Evolutionary conservation across 2,113 vertebrate species (phyloP).

Genomic region (Dolichallabes microphthalmus): DNA sequence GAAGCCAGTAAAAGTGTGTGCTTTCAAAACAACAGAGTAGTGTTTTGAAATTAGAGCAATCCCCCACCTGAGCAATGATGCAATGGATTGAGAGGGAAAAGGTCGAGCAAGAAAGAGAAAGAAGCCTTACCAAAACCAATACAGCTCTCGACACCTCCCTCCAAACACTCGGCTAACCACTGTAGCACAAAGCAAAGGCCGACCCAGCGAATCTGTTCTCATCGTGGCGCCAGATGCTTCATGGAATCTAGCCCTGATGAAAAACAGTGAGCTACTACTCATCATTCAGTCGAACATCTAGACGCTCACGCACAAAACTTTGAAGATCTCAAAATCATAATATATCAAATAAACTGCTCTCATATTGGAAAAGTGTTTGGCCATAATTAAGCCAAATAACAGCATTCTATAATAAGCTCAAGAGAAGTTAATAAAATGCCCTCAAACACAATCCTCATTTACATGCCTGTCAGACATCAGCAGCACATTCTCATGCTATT

Average conservation of each 20-base stretch:
- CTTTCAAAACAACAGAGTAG: constrained; percentile 21
- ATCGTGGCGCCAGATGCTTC: neutral
- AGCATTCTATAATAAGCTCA: constrained; percentile 33
- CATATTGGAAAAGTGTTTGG: constrained; percentile 25
- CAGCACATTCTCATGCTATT: constrained; percentile 22
- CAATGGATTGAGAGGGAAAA: neutral
- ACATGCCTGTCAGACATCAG: constrained; percentile 12
- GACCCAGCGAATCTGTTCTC: neutral
- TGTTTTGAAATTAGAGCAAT: constrained; percentile 20
- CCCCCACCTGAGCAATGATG: constrained; percentile 34
- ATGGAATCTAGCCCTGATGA: neutral
- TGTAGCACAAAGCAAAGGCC: constrained; percentile 21
- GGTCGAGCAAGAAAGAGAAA: constrained; percentile 5
- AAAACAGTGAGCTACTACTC: constrained; percentile 12
- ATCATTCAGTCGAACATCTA: constrained; percentile 16
- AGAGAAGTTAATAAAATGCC: constrained; percentile 38
- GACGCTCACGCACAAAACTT: neutral
- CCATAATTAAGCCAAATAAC: constrained; percentile 37
- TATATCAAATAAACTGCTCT: constrained; percentile 31
- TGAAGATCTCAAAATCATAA: constrained; percentile 26
- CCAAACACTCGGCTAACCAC: constrained; percentile 20
- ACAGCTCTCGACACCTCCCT: constrained; percentile 2
- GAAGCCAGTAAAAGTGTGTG: constrained; percentile 9
- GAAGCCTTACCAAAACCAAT: neutral
- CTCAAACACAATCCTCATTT: constrained; percentile 37